These are phyloP conservation scores for Meiosimyza platycephala DNA, from an alignment of 2,888 invertebrate genomes.

Conservation along the genomic window DNA sequence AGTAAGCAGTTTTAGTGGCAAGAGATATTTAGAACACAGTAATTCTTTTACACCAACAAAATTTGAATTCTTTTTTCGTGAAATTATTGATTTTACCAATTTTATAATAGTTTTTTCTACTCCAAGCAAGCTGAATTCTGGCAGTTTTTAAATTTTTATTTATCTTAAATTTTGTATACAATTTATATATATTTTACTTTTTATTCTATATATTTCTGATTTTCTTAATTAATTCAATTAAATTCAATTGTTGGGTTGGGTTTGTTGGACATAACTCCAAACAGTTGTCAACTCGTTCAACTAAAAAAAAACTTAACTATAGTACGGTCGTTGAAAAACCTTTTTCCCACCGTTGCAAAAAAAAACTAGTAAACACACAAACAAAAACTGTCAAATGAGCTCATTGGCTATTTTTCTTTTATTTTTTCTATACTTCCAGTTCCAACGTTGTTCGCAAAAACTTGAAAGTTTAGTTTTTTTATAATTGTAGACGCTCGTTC, in stretches of 20 bases:
- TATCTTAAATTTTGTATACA: background rate
- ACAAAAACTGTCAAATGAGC: too few relatives aligned
- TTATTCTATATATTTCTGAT: background rate
- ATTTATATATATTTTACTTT: background rate
- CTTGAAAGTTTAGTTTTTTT: too few relatives aligned
- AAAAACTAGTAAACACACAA: too few relatives aligned
- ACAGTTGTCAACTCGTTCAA: too few relatives aligned
- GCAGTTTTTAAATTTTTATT: background rate
- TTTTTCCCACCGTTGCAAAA: too few relatives aligned
- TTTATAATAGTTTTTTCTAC: background rate
- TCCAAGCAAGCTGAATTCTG: background rate
- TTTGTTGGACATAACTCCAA: too few relatives aligned
- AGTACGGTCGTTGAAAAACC: too few relatives aligned
- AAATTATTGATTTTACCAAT: conserved; percentile 27
- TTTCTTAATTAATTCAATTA: conserved; percentile 24
- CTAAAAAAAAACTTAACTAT: too few relatives aligned
- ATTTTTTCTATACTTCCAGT: too few relatives aligned
- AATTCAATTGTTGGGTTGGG: background rate
- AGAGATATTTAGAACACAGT: background rate
- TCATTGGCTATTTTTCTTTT: too few relatives aligned
- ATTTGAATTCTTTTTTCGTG: background rate
- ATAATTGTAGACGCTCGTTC: too few relatives aligned
- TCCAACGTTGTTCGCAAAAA: too few relatives aligned
- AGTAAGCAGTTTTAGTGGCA: background rate
- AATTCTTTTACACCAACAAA: background rate